Evolutionary conservation across 2,797 vertebrate genomes (phyloP).

Genomic region (Moxostoma hubbsi): DNA sequence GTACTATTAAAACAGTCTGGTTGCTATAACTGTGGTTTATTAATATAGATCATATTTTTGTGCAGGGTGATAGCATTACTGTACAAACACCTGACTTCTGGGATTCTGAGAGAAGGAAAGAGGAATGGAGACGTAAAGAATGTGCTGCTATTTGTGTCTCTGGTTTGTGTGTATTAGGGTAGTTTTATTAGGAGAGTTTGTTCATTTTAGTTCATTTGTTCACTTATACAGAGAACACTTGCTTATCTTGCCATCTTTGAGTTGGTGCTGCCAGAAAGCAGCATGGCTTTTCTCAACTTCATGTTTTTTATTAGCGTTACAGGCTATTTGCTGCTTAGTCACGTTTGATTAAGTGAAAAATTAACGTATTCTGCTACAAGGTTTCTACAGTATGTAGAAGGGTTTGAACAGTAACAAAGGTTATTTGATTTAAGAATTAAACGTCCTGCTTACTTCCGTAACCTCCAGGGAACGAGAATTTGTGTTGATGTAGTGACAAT

Average conservation of each 20-base stretch:
- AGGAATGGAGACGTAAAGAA: not conserved
- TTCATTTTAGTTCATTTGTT: not conserved
- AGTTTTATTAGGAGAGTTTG: slow-evolving; percentile 3
- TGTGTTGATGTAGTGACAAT: too few relatives aligned
- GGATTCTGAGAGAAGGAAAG: not conserved
- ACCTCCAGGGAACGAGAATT: too few relatives aligned
- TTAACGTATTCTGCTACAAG: not conserved
- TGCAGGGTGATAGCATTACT: too few relatives aligned
- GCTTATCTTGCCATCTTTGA: slow-evolving; percentile 24
- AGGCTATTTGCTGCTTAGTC: slow-evolving; percentile 24
- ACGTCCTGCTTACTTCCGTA: too few relatives aligned
- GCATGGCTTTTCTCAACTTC: slow-evolving; percentile 11
- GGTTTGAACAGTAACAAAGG: not conserved
- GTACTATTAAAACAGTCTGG: too few relatives aligned
- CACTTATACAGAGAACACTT: not conserved
- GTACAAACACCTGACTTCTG: too few relatives aligned
- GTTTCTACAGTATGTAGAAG: not conserved
- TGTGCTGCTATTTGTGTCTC: too few relatives aligned
- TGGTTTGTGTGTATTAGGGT: not conserved
- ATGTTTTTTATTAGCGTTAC: slow-evolving; percentile 16
- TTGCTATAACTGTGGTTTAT: too few relatives aligned
- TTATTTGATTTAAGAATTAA: not conserved
- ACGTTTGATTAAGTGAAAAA: slow-evolving; percentile 24
- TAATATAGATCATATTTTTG: too few relatives aligned
- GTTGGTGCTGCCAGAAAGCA: slow-evolving; percentile 7